Conservation (phyloP, 2,888 invertebrate genomes). For the Plusia festucae region DNA sequence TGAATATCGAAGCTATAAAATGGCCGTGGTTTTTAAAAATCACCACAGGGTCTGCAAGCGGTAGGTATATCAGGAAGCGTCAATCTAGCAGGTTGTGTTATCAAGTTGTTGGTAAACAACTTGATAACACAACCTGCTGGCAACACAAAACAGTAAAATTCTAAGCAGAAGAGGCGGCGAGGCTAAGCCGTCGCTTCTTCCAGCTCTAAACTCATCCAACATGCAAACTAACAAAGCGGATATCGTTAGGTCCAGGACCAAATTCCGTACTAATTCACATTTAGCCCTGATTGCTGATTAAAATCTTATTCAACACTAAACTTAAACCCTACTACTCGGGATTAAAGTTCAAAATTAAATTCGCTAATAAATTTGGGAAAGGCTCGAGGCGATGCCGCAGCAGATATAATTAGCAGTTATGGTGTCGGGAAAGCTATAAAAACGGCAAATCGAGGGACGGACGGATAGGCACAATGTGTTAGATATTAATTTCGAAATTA, state of each 20-base stretch:
- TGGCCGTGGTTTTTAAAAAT: too few species aligned
- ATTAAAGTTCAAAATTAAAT: constrained; percentile 59
- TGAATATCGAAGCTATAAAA: too few species aligned
- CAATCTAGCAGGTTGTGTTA: too few species aligned
- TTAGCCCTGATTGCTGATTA: constrained; percentile 66
- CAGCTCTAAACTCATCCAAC: constrained; percentile 25
- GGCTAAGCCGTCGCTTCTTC: not conserved
- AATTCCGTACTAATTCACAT: constrained; percentile 60
- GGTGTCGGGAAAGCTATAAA: constrained; percentile 83
- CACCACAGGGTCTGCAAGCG: too few species aligned
- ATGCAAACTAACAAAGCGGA: constrained; percentile 50
- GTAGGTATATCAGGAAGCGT: too few species aligned
- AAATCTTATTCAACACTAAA: constrained; percentile 42
- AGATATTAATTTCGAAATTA: constrained; percentile 88
- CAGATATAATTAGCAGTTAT: constrained; percentile 82
- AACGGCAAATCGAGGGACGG: constrained; percentile 83
- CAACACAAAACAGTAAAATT: not conserved
- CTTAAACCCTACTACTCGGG: constrained; percentile 53
- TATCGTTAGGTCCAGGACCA: constrained; percentile 45
- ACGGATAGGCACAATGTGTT: constrained; percentile 87
- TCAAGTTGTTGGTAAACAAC: too few species aligned
- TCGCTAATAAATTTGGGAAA: constrained; percentile 58
- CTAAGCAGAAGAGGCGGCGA: not conserved
- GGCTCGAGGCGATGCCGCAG: constrained; percentile 75
- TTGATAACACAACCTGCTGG: too few species aligned